These are phyloP conservation scores for Callyntrura sp. DNA, from an alignment of 2,888 invertebrate species.

Conservation along the genomic window DNA sequence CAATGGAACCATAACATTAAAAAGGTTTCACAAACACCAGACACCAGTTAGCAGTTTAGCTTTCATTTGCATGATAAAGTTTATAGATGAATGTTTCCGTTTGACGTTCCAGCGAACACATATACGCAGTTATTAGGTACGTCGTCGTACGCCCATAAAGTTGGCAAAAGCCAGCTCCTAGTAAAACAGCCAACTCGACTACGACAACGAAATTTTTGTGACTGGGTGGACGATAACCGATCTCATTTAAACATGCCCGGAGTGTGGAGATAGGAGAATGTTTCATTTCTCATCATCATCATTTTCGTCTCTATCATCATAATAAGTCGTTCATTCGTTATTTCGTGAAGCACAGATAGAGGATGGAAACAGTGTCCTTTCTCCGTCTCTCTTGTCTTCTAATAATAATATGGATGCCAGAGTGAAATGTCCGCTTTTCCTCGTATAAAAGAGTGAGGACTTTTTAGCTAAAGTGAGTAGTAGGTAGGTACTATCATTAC, in stretches of 20 bases:
- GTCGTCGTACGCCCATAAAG: background rate
- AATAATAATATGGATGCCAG: conserved; percentile 52
- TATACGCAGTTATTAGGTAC: background rate
- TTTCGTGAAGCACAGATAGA: background rate
- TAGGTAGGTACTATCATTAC: conserved; percentile 1
- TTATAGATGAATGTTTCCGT: background rate
- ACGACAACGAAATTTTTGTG: conserved; percentile 25
- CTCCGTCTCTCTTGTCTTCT: conserved; percentile 12
- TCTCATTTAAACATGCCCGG: conserved; percentile 71
- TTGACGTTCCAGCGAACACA: no score
- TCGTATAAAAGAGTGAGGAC: background rate
- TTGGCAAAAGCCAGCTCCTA: background rate
- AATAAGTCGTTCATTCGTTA: conserved; percentile 27
- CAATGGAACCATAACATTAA: conserved; percentile 25
- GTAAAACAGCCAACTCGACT: background rate
- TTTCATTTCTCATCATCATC: conserved; percentile 67
- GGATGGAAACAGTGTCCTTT: conserved; percentile 3
- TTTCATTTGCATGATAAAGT: background rate
- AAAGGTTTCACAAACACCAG: conserved; percentile 32
- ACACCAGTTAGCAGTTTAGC: background rate
- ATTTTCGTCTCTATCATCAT: conserved; percentile 7
- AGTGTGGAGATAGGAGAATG: conserved; percentile 66
- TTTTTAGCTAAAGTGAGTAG: background rate
- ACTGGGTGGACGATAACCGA: conserved; percentile 7
- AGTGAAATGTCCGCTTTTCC: conserved; percentile 50